Evolutionary conservation across 2,797 vertebrate species (phyloP), one percentile per base, ranked within the genome.

Genomic region (Heterohyrax brucei): DNA sequence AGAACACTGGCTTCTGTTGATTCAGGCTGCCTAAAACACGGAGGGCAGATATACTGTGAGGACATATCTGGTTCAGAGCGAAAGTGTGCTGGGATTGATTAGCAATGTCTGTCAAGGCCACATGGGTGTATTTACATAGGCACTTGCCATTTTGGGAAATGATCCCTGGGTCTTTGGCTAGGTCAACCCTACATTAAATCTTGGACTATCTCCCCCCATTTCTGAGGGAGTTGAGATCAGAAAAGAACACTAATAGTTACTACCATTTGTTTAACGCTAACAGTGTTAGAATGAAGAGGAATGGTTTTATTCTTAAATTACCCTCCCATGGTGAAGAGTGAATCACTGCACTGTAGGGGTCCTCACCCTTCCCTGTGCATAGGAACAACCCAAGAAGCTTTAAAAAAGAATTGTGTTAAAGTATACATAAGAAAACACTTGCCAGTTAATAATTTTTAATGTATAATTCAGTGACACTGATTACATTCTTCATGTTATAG

Each of bases 301-400:
- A 9, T 33, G 6, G 1, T 18, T 78, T 84, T 46, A 1, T 66
- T 94, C 70, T 76, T 46, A 26, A 46, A 68, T 3, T 7, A 21
- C 66, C 2, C 28, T 72, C 68, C 14, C 10, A 19, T 0, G 26
- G 26, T 68, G 92, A 22, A 33, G 6, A 22, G 14, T 22, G 16
- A 80, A 66, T 44, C 0, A 7, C 5, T 14, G 7, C 1, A 2
- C 0, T 1, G 28, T 24, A 39, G 19, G 39, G 56, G 10, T 48
- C 61, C 50, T 78, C 80, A 21, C 0, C n/a, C 19, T 72, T 66
- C 64, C 19, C 14, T 0, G 8, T 13, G 7, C 66, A 22, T 46
- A 48, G n/a, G 26, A 56, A 82, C 68, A 72, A 70, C 44, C 39
- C 10, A 8, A 9, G 33, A 73, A 73, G 70, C 4, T 39, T 39